A percentile compares a stretch with the other conserved stretches of the same genome.
Conservation (phyloP, 2,113 vertebrate species). For the Alectura lathami region DNA sequence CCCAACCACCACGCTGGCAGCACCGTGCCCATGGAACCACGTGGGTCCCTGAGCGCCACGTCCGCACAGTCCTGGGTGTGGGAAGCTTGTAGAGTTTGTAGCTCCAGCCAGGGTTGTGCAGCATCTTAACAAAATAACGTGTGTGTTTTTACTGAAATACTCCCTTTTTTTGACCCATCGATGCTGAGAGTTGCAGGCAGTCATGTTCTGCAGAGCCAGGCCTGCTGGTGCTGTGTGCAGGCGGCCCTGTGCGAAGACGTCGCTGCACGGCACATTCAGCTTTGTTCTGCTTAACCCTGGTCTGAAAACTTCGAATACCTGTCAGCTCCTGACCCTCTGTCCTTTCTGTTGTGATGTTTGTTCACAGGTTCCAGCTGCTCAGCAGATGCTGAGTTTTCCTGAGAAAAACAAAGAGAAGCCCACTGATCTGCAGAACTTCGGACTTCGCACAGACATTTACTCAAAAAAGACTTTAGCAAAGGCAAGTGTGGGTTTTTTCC, state of each 20-base stretch:
- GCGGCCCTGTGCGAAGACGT: accelerated
- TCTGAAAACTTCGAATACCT: background rate
- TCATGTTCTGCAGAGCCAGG: background rate
- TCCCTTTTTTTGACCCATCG: background rate
- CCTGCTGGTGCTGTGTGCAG: background rate
- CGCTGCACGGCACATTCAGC: accelerated
- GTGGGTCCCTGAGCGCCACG: no score
- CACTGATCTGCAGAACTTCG: constrained; percentile 94
- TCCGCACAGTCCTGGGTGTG: background rate
- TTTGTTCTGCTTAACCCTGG: background rate
- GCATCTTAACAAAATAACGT: accelerated
- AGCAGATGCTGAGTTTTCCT: constrained; percentile 92
- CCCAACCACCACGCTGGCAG: no score
- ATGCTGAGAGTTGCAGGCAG: background rate
- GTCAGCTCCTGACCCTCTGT: background rate
- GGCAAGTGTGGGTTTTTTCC: constrained; percentile 61
- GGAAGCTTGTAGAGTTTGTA: no score
- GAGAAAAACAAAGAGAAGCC: constrained; percentile 95
- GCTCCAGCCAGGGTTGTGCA: accelerated
- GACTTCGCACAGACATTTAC: constrained; percentile 92
- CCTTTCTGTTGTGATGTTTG: background rate
- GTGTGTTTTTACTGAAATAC: accelerated
- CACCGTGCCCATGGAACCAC: no score
- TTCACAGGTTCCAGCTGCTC: constrained; percentile 87
- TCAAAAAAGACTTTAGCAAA: constrained; percentile 92